Evolutionary conservation across 2,797 vertebrate genomes (phyloP).

Genomic region (Myotis vivesi): DNA sequence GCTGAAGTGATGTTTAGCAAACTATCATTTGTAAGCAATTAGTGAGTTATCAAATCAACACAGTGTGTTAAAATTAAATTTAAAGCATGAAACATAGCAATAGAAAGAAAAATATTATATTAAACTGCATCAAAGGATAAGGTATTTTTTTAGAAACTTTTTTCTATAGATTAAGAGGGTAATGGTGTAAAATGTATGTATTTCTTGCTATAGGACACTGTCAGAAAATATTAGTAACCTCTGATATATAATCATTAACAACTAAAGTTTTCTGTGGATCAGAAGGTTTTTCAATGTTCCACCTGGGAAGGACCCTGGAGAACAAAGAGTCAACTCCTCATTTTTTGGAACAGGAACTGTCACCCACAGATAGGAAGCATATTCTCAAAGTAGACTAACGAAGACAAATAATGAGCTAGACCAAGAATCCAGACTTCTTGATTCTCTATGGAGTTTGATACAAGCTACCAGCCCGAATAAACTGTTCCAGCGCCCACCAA

Average conservation of each 20-base stretch:
- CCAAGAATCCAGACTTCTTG: background rate
- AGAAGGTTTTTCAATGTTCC: background rate
- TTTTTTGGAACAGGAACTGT: background rate
- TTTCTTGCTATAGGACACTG: background rate
- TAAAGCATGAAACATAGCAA: background rate
- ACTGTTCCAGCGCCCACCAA: background rate
- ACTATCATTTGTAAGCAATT: background rate
- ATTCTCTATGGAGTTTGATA: background rate
- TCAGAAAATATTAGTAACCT: background rate
- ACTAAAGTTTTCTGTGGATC: background rate
- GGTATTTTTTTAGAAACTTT: background rate
- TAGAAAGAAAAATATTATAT: background rate
- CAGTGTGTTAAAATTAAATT: background rate
- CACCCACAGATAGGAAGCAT: background rate
- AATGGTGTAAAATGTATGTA: background rate
- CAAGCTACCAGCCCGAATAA: background rate
- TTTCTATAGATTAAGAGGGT: background rate
- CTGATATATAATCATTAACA: background rate
- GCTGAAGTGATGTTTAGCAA: background rate
- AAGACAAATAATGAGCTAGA: background rate
- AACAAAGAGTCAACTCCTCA: background rate
- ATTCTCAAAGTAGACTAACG: background rate
- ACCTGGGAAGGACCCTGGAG: background rate
- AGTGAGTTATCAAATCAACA: background rate
- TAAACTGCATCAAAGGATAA: background rate